Evolutionary conservation across 2,797 vertebrate genomes (phyloP), one percentile per base, ranked within the genome.

Genomic region (Liparis tanakae): DNA sequence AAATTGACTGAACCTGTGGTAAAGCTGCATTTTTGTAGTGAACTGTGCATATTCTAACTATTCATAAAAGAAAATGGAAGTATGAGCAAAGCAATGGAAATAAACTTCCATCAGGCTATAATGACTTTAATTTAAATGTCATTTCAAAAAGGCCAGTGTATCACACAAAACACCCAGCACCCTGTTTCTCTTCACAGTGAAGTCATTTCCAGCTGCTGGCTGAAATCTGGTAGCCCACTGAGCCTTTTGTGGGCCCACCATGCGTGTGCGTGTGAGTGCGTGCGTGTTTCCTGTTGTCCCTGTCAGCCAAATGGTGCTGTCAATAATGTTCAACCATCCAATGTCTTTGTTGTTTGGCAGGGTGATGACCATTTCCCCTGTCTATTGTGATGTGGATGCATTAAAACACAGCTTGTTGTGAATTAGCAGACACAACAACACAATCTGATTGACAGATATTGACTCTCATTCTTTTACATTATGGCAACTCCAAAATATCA

Each of bases 221-320:
- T 81, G 77, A 72, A 72, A 73, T 74, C 84, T 85, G 87, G 81
- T 80, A 55, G 79, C 65, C 85, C 78, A 83, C 70, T 86, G 77
- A 85, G 84, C 81, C 85, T 82, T 90, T 90, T 91, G 88, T 92
- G 83, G 82, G 74, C 67, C 70, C 68, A 60, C 74, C 56, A 55
- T 74, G 67, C 63, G 70, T 68, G 56, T 43, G 34, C 36, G 48
- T 55, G 41, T 63, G 8, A n/a, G 36, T 67, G 46, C 54, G 36
- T 58, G 36, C 54, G 55, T 67, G 51, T 12, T 43, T 46, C 30
- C 72, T 74, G 46, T 74, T 80, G 48, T 70, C 59, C 74, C 70
- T 74, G 61, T 78, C 80, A 74, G 82, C 88, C 88, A 92, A 91
- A 92, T 91, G 89, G 69, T 76, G 83, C 88, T 85, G 90, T 90